Evolutionary conservation across 2,797 vertebrate genomes (phyloP).

Genomic region (Gymnodraco acuticeps): DNA sequence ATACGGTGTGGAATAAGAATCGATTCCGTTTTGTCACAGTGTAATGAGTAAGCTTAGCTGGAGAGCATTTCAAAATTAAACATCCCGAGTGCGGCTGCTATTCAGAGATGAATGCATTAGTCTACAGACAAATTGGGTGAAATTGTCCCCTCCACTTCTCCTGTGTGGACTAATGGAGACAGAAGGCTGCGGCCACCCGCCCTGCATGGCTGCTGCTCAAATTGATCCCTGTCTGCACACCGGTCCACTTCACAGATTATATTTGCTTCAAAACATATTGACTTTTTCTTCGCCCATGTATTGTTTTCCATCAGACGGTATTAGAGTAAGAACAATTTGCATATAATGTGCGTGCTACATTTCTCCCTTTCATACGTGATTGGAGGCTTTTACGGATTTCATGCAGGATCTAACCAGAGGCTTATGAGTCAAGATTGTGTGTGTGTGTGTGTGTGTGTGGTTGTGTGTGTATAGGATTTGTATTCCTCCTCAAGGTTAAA

Average conservation of each 20-base stretch:
- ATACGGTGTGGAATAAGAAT: constrained; percentile 9
- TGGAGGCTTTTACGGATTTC: constrained; percentile 36
- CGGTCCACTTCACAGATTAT: constrained; percentile 28
- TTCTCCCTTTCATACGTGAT: constrained; percentile 7
- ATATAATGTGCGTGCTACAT: constrained; percentile 12
- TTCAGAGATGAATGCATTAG: constrained; percentile 67
- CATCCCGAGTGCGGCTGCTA: constrained; percentile 28
- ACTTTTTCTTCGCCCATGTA: background rate
- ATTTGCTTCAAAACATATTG: constrained; percentile 1
- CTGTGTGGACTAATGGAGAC: constrained; percentile 54
- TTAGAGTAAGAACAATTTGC: constrained; percentile 1
- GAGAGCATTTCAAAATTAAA: constrained; percentile 61
- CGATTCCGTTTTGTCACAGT: constrained; percentile 40
- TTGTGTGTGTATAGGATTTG: constrained; percentile 26
- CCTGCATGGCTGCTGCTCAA: constrained; percentile 38
- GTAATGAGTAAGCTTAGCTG: constrained; percentile 42
- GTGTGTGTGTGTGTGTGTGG: background rate
- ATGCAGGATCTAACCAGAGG: constrained; percentile 45
- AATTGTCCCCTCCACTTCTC: constrained; percentile 28
- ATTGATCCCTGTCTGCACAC: constrained; percentile 45
- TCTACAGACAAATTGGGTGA: constrained; percentile 67
- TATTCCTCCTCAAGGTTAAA: constrained; percentile 52
- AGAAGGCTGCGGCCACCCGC: constrained; percentile 29
- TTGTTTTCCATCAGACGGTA: background rate
- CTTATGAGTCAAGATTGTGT: constrained; percentile 37